Evolutionary conservation across 2,797 vertebrate genomes (phyloP), one percentile per base, ranked within the genome.

Genomic region (Neosilurus hyrtlii): DNA sequence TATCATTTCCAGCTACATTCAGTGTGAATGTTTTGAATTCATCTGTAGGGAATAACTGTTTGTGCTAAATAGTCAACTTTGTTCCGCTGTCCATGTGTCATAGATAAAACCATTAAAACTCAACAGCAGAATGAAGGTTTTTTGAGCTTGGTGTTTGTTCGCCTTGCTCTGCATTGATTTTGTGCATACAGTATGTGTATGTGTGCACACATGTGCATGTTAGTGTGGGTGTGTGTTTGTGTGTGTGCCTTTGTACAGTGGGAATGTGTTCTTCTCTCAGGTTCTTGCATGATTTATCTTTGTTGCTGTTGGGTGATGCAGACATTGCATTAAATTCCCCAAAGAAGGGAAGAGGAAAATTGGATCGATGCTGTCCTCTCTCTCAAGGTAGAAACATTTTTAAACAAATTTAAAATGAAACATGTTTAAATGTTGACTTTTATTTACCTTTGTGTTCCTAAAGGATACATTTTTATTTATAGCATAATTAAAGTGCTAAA

Each of bases 261-360:
- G 56, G 65, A 49, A 16, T 56, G 14, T 71, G 43, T 72, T 83
- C 35, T 71, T 4, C 65, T 79, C 12, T 72, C 26, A 71, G 49
- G 57, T 79, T 56, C 76, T 24, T 63, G 49, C 59, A 24, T 83
- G 57, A 79, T 65, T 79, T 70, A 79, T 79, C 26, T 24, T 35
- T 71, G 30, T 59, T 61, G 18, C 59, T 83, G 18, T 78, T 75
- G 11, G 66, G 43, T n/a, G 30, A 78, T 9, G n/a, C 68, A 52
- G 20, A 72, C 37, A 73, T 73, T 72, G 24, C 18, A 63, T 81
- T 62, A 72, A 11, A 49, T 59, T 63, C 24, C 56, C 68, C 68
- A 22, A 62, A 62, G 26, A 57, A 52, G 54, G 22, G 37, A 59
- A 63, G 24, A 52, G 57, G 43, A 54, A 73, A 73, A 52, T 56